phyloP scores from a whole-genome alignment of 2,888 invertebrate genomes.

The Diarsia brunnea region DNA sequence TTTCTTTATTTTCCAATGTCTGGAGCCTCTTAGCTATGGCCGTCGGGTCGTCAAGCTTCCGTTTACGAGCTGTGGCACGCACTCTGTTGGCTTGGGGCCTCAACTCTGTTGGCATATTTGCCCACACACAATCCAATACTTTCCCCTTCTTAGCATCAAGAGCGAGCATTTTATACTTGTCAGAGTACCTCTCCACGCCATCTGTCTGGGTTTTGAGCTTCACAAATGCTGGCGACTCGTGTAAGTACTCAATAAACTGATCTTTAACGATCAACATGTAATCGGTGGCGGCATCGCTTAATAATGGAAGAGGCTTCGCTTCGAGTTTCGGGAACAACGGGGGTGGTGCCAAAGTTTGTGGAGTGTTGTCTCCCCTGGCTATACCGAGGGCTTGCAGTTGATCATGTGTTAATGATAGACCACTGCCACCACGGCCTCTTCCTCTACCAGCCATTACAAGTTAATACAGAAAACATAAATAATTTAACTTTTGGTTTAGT shows the following conservation, averaged over 20 bases:
- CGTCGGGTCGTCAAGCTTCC: constrained; percentile 82
- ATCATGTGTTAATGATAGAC: constrained; percentile 89
- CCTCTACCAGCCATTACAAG: constrained; percentile 85
- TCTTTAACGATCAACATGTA: constrained; percentile 94
- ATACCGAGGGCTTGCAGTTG: constrained; percentile 91
- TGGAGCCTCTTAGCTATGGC: constrained; percentile 90
- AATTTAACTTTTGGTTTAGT: background rate
- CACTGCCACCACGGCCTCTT: constrained; percentile 89
- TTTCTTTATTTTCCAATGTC: constrained; percentile 93
- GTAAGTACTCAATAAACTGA: constrained; percentile 93
- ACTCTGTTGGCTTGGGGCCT: constrained; percentile 87
- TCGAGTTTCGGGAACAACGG: constrained; percentile 92
- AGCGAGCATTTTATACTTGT: constrained; percentile 89
- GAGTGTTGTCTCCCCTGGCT: constrained; percentile 89
- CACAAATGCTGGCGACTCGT: constrained; percentile 92
- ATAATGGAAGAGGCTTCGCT: constrained; percentile 89
- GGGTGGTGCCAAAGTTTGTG: constrained; percentile 89
- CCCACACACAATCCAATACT: constrained; percentile 90
- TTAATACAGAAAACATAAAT: constrained; percentile 8
- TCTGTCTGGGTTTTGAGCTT: constrained; percentile 86
- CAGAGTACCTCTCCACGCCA: constrained; percentile 91
- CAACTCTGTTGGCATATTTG: constrained; percentile 92
- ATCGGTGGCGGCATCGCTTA: constrained; percentile 91
- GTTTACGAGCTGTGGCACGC: constrained; percentile 77
- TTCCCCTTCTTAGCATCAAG: constrained; percentile 86